phyloP scores from a whole-genome alignment of 2,888 invertebrate species.

The Hydroisotoma schaefferi region DNA sequence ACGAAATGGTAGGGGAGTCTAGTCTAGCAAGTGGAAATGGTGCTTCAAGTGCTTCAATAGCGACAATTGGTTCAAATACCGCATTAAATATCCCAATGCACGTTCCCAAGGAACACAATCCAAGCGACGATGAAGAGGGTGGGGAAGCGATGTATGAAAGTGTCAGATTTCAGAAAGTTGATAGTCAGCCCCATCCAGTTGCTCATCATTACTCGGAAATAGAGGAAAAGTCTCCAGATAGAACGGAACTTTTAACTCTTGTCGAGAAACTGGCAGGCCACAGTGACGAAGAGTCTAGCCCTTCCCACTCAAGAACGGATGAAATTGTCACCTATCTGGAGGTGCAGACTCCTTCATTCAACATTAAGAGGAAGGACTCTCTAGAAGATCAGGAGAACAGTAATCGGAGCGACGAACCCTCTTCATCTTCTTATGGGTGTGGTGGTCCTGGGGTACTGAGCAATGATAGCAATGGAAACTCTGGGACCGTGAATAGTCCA shows the following conservation, averaged over 20 bases:
- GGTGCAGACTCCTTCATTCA: conserved; percentile 31
- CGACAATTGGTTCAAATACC: background rate
- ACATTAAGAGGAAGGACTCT: conserved; percentile 28
- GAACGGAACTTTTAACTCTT: background rate
- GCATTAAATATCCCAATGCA: background rate
- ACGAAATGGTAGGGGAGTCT: conserved; percentile 36
- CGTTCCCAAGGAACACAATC: background rate
- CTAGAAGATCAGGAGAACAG: conserved; percentile 30
- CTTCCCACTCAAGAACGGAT: conserved; percentile 44
- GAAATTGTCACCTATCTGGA: conserved; percentile 43
- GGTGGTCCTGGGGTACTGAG: conserved; percentile 6
- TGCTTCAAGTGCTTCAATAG: background rate
- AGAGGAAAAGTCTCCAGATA: conserved; percentile 15
- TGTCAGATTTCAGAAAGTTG: conserved; percentile 23
- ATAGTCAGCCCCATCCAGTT: conserved; percentile 17
- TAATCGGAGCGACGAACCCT: conserved; percentile 10
- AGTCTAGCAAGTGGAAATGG: conserved; percentile 1
- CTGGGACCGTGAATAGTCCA: conserved; percentile 16
- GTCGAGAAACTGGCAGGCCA: background rate
- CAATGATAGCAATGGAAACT: conserved; percentile 6
- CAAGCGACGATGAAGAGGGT: conserved; percentile 17
- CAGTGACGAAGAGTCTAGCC: conserved; percentile 17
- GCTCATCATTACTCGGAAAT: conserved; percentile 43
- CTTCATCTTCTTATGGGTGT: background rate
- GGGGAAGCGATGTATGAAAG: conserved; percentile 29